Base-by-base conservation (phyloP, 2,888 invertebrate species). In the Leptogaster cylindrica region DNA sequence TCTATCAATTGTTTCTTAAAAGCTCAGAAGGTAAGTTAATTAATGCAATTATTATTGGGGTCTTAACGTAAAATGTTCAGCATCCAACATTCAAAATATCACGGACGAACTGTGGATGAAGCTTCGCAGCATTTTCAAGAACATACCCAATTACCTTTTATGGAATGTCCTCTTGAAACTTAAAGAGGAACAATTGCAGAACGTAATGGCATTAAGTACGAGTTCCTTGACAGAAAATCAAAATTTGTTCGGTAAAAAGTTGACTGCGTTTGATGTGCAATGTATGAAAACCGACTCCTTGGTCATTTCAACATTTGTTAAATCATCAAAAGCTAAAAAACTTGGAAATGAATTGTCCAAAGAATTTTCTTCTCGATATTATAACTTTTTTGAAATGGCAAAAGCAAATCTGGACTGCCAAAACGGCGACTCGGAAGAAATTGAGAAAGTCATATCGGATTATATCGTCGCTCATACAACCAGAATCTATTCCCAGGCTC, bases 381-480 rank as follows among this genome's bases (percentile, higher is more conserved):
- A 70, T 8, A 55, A 72, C 5, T 79, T 79, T 65, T 74, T 76
- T 2, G 73, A 76, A 31, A 71, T 80, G 23, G 73, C 77, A 28
- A 74, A 74, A 52, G 78, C 77, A 68, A 74, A 79, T 0, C 73
- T 74, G 68, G 71, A 73, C 12, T 78, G 77, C 48, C 76, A 76
- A 69, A 72, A 76, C 27, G 39, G 67, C 6, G 71, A 14, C 2
- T 7, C 10, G 8, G 25, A 12, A 27, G 50, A 67, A 23, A 12
- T 70, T 2, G 76, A 78, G 20, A 74, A 76, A 2, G 74, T 78
- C 2, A 78, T 79, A 31, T 76, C 77, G 6, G 76, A 79, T 10
- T 80, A 75, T 70, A 63, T 80, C 16, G 74, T 79, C 1, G 77
- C 80, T 69, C 78, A 77, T 58, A 79, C 76, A 69, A 72, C 75